Percentiles rank a stretch among this genome's conserved stretches.
Conservation (phyloP, 2,797 vertebrate genomes). For the Cuniculus paca region DNA sequence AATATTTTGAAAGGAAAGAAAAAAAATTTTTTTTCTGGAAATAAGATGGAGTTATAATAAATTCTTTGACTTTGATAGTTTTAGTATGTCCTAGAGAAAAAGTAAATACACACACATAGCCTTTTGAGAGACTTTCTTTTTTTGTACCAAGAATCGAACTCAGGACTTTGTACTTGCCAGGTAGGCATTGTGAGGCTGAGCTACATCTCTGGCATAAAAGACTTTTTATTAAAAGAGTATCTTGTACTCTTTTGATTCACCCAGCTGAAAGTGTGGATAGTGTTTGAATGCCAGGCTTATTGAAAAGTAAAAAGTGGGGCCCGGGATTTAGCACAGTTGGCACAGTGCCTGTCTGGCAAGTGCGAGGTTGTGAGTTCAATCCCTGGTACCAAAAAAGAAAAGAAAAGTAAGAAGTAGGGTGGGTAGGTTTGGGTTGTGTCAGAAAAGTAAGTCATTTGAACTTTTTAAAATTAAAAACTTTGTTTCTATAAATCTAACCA, state of each 20-base stretch:
- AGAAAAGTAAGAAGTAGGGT: slow-evolving; percentile 20
- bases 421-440: background rate
- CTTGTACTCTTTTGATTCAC: background rate
- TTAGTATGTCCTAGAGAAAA: background rate
- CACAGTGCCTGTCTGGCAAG: too few species aligned
- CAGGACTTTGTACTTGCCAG: too few species aligned
- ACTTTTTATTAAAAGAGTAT: slow-evolving; percentile 29
- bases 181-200: too few species aligned
- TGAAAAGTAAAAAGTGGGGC: background rate
- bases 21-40: background rate
- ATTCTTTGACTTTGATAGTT: background rate
- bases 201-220: background rate
- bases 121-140: background rate
- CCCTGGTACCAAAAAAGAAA: too few species aligned
- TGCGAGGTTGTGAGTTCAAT: too few species aligned
- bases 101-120: background rate
- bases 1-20: background rate
- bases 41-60: background rate
- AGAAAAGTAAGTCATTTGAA: background rate
- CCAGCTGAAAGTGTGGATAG: background rate
- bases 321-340: too few species aligned
- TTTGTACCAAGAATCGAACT: too few species aligned
- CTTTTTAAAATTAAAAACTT: background rate
- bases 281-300: background rate
- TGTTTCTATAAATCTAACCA: background rate